Conservation (phyloP, 2,888 invertebrate species). For the Diloba caeruleocephala region DNA sequence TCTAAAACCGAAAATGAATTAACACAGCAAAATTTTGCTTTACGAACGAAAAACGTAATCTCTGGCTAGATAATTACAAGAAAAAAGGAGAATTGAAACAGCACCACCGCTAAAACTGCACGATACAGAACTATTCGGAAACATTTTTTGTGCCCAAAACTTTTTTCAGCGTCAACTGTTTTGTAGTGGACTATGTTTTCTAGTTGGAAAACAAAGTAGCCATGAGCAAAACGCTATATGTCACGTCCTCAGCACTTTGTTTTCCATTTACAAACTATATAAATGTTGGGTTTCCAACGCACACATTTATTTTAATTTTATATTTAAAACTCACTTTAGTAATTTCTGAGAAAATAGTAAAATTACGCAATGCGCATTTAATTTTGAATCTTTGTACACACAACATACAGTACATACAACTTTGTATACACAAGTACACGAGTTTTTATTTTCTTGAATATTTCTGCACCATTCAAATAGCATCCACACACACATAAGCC, state of each 20-base stretch:
- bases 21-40: slow-evolving; percentile 48
- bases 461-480: too few species aligned
- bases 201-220: slow-evolving; percentile 48
- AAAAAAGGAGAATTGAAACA: slow-evolving; percentile 52
- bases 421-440: too few species aligned
- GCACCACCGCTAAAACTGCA: slow-evolving; percentile 40
- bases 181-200: slow-evolving; percentile 42
- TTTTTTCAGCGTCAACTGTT: slow-evolving; percentile 51
- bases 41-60: slow-evolving; percentile 49
- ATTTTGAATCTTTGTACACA: too few species aligned
- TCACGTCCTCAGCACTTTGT: slow-evolving; percentile 25
- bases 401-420: too few species aligned
- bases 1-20: slow-evolving; percentile 36
- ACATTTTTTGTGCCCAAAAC: slow-evolving; percentile 28
- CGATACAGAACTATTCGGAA: slow-evolving; percentile 48
- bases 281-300: slow-evolving; percentile 11
- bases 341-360: too few species aligned
- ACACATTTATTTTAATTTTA: neutral
- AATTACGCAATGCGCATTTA: too few species aligned
- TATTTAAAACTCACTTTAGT: slow-evolving; percentile 1
- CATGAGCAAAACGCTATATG: slow-evolving; percentile 30
- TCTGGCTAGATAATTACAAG: slow-evolving; percentile 56
- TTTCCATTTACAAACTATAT: slow-evolving; percentile 20
- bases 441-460: too few species aligned
- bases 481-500: too few species aligned